Conservation (phyloP, 2,113 vertebrate species). For the Spheniscus mendiculus region DNA sequence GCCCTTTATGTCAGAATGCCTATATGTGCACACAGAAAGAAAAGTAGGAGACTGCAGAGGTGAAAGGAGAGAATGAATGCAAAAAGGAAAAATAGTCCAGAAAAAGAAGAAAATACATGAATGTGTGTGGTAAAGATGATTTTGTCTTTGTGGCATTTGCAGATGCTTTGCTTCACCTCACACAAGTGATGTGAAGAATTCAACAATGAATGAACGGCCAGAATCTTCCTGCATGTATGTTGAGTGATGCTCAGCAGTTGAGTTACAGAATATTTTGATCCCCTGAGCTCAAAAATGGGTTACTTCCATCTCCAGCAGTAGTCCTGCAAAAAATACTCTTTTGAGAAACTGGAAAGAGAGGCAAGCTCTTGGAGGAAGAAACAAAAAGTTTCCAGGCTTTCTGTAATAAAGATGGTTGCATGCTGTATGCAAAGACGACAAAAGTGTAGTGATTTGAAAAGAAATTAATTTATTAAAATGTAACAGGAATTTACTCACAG, state of each 20-base stretch:
- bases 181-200: not conserved
- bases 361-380: not conserved
- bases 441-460: not conserved
- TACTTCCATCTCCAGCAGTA: not conserved
- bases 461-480: not conserved
- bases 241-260: not conserved
- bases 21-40: not conserved
- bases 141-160: not conserved
- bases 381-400: not conserved
- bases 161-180: not conserved
- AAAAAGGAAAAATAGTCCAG: not conserved
- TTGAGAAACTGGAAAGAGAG: not conserved
- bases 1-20: not conserved
- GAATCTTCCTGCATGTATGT: accelerated
- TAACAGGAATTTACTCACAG: not conserved
- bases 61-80: not conserved
- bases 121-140: not conserved
- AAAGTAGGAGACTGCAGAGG: not conserved
- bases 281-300: not conserved
- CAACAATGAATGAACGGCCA: not conserved
- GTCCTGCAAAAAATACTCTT: not conserved
- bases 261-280: not conserved
- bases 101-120: not conserved
- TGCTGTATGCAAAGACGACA: not conserved
- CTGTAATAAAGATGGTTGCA: not conserved